Conservation (phyloP, 2,888 invertebrate genomes). For the Mactromeris polynyma region DNA sequence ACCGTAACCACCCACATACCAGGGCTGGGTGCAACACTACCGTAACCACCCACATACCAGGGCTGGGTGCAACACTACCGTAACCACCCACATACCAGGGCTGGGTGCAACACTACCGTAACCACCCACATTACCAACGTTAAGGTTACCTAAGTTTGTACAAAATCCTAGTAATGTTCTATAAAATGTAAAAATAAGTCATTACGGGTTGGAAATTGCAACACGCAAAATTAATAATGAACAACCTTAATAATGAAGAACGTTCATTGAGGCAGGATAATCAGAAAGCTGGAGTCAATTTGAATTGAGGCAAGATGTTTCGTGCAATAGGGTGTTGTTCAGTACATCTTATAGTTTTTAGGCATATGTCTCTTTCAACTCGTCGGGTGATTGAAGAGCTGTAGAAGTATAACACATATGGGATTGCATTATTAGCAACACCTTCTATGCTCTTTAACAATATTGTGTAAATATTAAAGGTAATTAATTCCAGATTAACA, state of each 20-base stretch:
- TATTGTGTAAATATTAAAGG: background rate
- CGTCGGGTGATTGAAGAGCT: background rate
- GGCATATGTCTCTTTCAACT: background rate
- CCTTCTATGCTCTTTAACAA: background rate
- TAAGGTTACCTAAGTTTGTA: no score
- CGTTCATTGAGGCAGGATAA: background rate
- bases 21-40: no score
- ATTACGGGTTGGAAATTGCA: no score
- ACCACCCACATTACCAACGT: no score
- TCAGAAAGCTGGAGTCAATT: background rate
- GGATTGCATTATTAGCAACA: background rate
- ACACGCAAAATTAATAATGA: no score
- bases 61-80: no score
- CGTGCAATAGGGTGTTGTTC: background rate
- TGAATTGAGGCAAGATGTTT: background rate
- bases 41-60: no score
- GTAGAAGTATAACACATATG: background rate
- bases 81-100: no score
- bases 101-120: no score
- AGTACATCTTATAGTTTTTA: background rate
- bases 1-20: no score
- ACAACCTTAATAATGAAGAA: background rate
- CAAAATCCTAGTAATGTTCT: no score
- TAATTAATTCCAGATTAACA: background rate
- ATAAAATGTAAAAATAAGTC: no score